phyloP scores from a whole-genome alignment of 2,113 vertebrate genomes.

The Eulemur rufifrons region DNA sequence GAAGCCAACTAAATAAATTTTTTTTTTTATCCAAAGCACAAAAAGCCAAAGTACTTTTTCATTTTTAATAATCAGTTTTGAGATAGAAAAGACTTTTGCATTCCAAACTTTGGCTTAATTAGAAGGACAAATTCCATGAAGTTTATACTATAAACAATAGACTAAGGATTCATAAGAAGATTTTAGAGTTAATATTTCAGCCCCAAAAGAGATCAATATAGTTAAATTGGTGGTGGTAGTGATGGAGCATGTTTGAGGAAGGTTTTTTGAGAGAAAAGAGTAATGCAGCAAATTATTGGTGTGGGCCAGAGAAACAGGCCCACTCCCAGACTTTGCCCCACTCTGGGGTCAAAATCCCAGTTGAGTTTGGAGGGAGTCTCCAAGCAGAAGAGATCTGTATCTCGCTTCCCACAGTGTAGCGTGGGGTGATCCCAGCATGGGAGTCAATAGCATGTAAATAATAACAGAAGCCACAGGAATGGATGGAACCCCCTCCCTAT shows the following conservation, averaged over 20 bases:
- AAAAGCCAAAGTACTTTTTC: conserved; percentile 17
- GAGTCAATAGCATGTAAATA: neutral
- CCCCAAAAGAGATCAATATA: neutral
- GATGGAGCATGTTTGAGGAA: neutral
- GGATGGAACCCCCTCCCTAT: neutral
- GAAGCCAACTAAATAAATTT: neutral
- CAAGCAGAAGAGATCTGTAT: neutral
- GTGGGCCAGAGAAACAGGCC: neutral
- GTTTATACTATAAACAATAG: neutral
- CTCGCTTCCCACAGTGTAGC: neutral
- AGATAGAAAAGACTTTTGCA: conserved; percentile 9
- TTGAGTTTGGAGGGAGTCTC: neutral
- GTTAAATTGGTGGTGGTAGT: neutral
- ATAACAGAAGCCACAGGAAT: neutral
- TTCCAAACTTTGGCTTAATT: conserved; percentile 16
- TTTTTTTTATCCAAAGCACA: neutral
- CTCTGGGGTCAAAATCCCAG: neutral
- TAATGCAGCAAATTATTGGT: conserved; percentile 10
- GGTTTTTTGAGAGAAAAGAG: neutral
- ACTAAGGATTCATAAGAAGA: neutral
- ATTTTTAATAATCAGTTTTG: neutral
- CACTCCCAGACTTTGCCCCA: neutral
- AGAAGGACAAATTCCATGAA: neutral
- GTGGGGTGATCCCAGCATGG: neutral
- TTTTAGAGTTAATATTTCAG: neutral